Percentiles rank a stretch among this genome's conserved stretches.
Conservation (phyloP, 92 coral and sea anemone species). For the Virgularia gustaviana region DNA sequence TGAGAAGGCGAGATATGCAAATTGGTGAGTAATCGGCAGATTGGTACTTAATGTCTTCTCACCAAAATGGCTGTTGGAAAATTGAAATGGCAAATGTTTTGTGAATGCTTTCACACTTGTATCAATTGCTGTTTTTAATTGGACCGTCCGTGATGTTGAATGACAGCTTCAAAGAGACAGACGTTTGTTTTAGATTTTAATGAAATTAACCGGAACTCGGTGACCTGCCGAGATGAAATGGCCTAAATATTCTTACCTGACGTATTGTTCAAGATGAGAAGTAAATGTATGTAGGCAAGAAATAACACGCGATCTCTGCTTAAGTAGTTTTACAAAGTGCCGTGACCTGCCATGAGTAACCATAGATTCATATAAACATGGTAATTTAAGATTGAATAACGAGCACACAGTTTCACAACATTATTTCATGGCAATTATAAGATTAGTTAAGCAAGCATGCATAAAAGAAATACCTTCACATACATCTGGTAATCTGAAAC, state of each 20-base stretch:
- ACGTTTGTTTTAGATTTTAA: conserved; percentile 43
- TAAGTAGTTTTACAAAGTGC: too few relatives aligned
- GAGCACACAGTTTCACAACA: not conserved
- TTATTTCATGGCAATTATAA: not conserved
- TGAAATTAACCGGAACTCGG: conserved; percentile 48
- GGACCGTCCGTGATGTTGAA: conserved; percentile 30
- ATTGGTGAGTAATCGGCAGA: conserved; percentile 8
- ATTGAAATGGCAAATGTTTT: conserved; percentile 44
- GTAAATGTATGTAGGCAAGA: too few relatives aligned
- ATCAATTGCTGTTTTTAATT: conserved; percentile 38
- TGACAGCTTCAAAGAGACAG: conserved; percentile 42
- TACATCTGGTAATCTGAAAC: conserved; percentile 10
- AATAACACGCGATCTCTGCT: too few relatives aligned
- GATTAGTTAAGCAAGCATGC: not conserved
- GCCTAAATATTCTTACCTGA: not conserved
- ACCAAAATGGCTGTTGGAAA: conserved; percentile 35
- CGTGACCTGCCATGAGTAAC: too few relatives aligned
- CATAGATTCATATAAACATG: too few relatives aligned
- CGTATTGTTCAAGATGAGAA: too few relatives aligned
- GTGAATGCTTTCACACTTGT: conserved; percentile 43
- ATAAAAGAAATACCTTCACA: not conserved
- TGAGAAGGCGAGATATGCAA: conserved; percentile 15
- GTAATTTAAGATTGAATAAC: not conserved
- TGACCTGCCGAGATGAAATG: conserved; percentile 25
- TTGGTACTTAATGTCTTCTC: conserved; percentile 11